Conservation (phyloP, 2,888 invertebrate genomes). For the Neoscelio sp. region DNA sequence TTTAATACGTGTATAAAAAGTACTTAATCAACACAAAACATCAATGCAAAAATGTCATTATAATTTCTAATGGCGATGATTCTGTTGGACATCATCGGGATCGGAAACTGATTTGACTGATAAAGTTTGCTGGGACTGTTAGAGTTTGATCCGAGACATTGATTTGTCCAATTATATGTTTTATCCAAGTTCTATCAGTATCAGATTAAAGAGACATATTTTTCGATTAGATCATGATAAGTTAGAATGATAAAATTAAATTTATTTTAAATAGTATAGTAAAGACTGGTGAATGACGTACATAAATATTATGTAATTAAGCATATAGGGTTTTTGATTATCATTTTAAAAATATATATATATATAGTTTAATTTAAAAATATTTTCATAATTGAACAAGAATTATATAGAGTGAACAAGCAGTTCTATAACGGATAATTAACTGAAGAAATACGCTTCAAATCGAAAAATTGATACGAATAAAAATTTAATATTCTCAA, state of each 20-base stretch:
- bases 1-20: too few relatives aligned
- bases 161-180: conserved; percentile 60
- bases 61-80: conserved; percentile 54
- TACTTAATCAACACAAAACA: conserved; percentile 6
- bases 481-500: too few relatives aligned
- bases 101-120: conserved; percentile 46
- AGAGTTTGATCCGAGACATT: conserved; percentile 57
- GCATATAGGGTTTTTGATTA: too few relatives aligned
- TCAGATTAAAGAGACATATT: conserved; percentile 30
- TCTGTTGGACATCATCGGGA: conserved; percentile 40
- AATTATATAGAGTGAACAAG: too few relatives aligned
- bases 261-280: conserved; percentile 1
- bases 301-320: too few relatives aligned
- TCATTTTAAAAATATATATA: too few relatives aligned
- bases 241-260: conserved; percentile 23
- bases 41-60: background rate
- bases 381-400: too few relatives aligned
- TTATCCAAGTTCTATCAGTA: conserved; percentile 51
- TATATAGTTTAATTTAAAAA: too few relatives aligned
- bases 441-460: too few relatives aligned
- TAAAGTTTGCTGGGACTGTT: conserved; percentile 55
- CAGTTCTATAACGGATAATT: too few relatives aligned
- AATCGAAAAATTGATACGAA: too few relatives aligned
- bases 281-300: background rate
- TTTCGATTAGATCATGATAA: conserved; percentile 32